Evolutionary conservation across 2,113 vertebrate genomes (phyloP).

Genomic region (Ailuropoda melanoleuca): DNA sequence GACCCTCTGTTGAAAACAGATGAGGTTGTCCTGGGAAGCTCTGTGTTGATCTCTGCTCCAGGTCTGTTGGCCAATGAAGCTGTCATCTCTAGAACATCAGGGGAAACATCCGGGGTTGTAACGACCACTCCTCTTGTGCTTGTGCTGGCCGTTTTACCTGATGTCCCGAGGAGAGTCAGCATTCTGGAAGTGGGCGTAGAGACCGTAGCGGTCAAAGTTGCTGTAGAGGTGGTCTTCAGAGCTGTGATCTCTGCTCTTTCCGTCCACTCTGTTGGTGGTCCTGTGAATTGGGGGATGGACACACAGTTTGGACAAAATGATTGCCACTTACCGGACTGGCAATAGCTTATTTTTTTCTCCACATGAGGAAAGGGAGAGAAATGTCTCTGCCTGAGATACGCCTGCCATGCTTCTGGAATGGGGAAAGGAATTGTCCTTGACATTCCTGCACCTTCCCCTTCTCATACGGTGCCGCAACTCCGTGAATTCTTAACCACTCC

Average conservation of each 20-base stretch:
- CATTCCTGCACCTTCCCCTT: not conserved
- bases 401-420: not conserved
- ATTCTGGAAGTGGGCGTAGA: not conserved
- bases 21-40: not conserved
- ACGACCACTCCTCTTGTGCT: not conserved
- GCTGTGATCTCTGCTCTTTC: not conserved
- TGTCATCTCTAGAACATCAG: not conserved
- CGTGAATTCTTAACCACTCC: not conserved
- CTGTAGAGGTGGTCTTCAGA: not conserved
- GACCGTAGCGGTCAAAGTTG: not conserved
- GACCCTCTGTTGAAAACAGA: not conserved
- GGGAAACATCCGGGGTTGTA: not conserved
- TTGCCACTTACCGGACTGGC: not conserved
- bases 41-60: not conserved
- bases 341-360: not conserved
- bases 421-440: not conserved
- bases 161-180: not conserved
- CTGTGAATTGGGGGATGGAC: slow-evolving; percentile 10
- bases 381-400: not conserved
- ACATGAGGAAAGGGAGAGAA: not conserved
- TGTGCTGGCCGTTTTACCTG: not conserved
- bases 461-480: not conserved
- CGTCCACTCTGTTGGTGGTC: not conserved
- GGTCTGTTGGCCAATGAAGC: not conserved
- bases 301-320: not conserved